Conservation (phyloP, 64 coral and sea anemone species). For the Porites lutea region DNA sequence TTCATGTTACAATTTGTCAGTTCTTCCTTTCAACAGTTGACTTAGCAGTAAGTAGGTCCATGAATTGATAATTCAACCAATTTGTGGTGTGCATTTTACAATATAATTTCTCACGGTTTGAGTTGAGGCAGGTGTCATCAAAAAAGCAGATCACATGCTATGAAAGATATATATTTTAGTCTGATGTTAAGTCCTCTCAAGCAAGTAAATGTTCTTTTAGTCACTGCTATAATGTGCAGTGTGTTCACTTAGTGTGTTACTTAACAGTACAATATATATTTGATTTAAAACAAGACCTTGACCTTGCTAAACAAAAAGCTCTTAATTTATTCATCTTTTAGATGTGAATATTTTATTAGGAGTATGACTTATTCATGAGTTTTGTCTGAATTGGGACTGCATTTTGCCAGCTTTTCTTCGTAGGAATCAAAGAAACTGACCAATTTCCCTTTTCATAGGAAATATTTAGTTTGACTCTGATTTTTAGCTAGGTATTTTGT, state of each 20-base stretch:
- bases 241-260: background rate
- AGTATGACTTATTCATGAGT: constrained; percentile 34
- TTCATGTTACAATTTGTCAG: too few relatives aligned
- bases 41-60: too few relatives aligned
- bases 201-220: too few relatives aligned
- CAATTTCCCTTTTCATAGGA: background rate
- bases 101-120: too few relatives aligned
- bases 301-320: background rate
- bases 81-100: too few relatives aligned
- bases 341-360: background rate
- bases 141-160: too few relatives aligned
- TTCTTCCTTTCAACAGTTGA: too few relatives aligned
- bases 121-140: too few relatives aligned
- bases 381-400: constrained; percentile 16
- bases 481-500: background rate
- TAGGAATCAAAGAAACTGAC: background rate
- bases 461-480: background rate
- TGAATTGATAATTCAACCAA: too few relatives aligned
- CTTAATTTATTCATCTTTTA: background rate
- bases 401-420: background rate
- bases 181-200: too few relatives aligned
- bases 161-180: too few relatives aligned
- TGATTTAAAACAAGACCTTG: constrained; percentile 28
- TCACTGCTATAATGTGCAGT: too few relatives aligned
- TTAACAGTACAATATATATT: background rate